Base-by-base conservation (phyloP, 1,140 invertebrate genomes). In the Temnothorax nylanderi region DNA sequence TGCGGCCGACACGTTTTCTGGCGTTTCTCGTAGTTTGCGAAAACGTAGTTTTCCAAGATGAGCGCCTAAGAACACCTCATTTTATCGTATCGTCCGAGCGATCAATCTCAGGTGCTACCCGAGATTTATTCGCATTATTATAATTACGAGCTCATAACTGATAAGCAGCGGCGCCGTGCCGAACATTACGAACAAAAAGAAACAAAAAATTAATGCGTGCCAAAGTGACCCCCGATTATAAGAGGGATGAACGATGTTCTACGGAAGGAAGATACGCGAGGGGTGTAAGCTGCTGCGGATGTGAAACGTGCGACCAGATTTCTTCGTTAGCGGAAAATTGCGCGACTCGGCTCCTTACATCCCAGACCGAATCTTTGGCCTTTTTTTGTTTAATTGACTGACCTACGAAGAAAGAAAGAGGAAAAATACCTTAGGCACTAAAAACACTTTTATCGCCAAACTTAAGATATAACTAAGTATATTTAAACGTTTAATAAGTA, bases 101-200 rank as follows among this genome's bases (percentile, higher is more conserved):
- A 82, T 41, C 88, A 65, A 77, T 88, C 89, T 90, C 89, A 90
- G 89, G 89, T 88, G 80, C 72, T 77, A 84, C 89, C 89, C 89
- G 75, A 88, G 71, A 87, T 91, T 91, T 88, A 89, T 91, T 91
- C 89, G 82, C 91, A 80, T 88, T 87, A 89, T 89, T 89, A 82
- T 88, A 69, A 91, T 81, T 81, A 84, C 77, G 89, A 86, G 86
- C 85, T 91, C 76, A 85, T 90, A 87, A 81, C 88, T 90, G 88
- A 86, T 87, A 92, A 91, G 89, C 91, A 90, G 87, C 91, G 88
- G 80, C 90, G 86, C 92, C 87, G 86, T 93, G 91, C 90, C 90
- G 92, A 26, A 85, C 62, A 90, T 89, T 92, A 64, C 54, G 58
- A 67, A 47, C 21, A 69, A 67, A 47, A 54, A 32, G 88, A 58